phyloP scores from a whole-genome alignment of 2,888 invertebrate genomes.

The Drosophila limbata region DNA sequence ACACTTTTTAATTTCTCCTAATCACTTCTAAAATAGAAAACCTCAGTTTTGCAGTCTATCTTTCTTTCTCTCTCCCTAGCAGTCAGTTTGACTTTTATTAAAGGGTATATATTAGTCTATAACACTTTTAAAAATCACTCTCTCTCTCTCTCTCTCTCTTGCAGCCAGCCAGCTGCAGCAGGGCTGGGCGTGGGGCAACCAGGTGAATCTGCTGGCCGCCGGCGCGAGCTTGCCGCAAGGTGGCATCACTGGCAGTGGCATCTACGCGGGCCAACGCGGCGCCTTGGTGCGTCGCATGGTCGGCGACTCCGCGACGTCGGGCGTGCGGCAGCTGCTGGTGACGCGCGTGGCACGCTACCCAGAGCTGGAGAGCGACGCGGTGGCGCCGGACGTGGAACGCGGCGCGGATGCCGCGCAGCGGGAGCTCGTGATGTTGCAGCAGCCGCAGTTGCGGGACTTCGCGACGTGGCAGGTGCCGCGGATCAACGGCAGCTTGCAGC shows the following conservation, averaged over 20 bases:
- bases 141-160: neutral
- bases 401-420: slow-evolving; percentile 10
- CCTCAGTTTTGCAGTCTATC: too few species aligned
- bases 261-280: slow-evolving; percentile 86
- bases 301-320: slow-evolving; percentile 50
- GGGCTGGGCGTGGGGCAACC: slow-evolving; percentile 87
- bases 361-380: neutral
- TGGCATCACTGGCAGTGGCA: slow-evolving; percentile 88
- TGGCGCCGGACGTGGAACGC: slow-evolving; percentile 25
- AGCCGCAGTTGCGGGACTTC: slow-evolving; percentile 72
- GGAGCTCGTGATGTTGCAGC: slow-evolving; percentile 60
- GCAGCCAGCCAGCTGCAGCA: slow-evolving; percentile 87
- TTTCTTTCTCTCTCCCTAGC: too few species aligned
- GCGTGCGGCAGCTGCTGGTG: slow-evolving; percentile 72
- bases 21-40: too few species aligned
- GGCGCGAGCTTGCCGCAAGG: slow-evolving; percentile 87
- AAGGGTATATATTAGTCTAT: neutral
- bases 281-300: slow-evolving; percentile 78
- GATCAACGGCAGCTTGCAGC: slow-evolving; percentile 23
- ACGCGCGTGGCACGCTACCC: slow-evolving; percentile 69
- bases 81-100: neutral
- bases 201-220: slow-evolving; percentile 88
- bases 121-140: neutral
- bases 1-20: too few species aligned
- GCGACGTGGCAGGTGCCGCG: slow-evolving; percentile 58